A percentile compares a stretch with the other conserved stretches of the same genome.
phyloP scores from a whole-genome alignment of 2,113 vertebrate species.

The Crocuta crocuta region DNA sequence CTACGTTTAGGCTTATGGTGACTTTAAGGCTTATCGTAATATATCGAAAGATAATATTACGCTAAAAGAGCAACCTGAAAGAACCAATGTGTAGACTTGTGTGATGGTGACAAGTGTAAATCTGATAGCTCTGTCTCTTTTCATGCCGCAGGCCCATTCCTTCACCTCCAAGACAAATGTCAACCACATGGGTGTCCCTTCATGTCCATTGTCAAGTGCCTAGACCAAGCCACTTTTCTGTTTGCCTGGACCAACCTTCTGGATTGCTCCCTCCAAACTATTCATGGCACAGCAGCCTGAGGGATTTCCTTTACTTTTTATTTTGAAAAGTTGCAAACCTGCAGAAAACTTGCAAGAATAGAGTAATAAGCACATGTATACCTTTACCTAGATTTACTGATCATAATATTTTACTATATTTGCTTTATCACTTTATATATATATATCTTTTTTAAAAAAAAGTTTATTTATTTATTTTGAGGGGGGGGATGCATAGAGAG shows the following conservation, averaged over 20 bases:
- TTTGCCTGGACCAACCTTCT: neutral
- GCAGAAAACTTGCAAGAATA: neutral
- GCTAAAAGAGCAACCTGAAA: neutral
- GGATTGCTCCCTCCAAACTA: neutral
- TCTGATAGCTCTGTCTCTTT: neutral
- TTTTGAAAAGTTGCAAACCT: neutral
- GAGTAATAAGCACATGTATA: neutral
- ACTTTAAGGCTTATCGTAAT: neutral
- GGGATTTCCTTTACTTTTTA: neutral
- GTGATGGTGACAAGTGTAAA: neutral
- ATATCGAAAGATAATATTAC: neutral
- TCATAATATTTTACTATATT: neutral
- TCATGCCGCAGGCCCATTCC: neutral
- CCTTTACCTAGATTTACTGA: neutral
- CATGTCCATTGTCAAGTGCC: neutral
- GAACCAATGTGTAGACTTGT: neutral
- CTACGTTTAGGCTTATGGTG: neutral
- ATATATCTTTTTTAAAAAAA: too few relatives aligned
- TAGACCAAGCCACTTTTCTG: neutral
- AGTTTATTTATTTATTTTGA: too few relatives aligned
- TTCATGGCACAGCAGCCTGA: neutral
- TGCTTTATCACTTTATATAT: neutral
- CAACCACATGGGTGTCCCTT: accelerated
- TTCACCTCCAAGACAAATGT: neutral
- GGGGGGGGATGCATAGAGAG: too few relatives aligned